These are phyloP conservation scores for Astyanax mexicanus DNA, from an alignment of 2,797 vertebrate genomes.

Conservation along the genomic window DNA sequence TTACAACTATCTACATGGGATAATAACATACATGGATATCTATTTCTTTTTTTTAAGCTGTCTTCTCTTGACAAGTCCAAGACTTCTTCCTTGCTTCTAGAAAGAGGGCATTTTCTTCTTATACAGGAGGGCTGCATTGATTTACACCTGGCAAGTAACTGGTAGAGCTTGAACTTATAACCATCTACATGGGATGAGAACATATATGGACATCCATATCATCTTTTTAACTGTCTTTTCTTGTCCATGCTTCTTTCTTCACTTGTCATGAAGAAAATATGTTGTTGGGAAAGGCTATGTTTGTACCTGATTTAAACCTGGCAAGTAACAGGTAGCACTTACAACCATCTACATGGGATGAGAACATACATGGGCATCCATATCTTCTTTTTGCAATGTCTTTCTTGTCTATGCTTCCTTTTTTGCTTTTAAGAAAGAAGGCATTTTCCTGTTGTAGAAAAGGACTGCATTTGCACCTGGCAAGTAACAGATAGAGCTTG, in stretches of 20 bases:
- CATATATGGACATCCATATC: background rate
- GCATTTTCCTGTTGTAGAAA: no score
- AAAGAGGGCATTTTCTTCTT: conserved; percentile 23
- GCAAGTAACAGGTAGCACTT: background rate
- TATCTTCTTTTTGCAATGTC: no score
- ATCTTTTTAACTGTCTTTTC: no score
- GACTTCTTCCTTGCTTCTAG: conserved; percentile 24
- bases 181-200: conserved; percentile 62
- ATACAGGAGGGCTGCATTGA: conserved; percentile 30
- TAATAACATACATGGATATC: background rate
- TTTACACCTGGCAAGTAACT: conserved; percentile 4
- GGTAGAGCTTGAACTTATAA: background rate
- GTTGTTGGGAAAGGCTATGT: conserved; percentile 21
- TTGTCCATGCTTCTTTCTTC: no score
- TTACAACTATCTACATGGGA: conserved; percentile 60
- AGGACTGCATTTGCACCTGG: no score
- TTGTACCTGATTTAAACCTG: conserved; percentile 37
- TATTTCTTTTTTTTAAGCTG: no score
- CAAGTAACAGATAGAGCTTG: no score
- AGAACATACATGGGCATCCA: no score
- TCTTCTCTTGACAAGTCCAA: no score
- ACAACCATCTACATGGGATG: no score
- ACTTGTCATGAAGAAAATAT: conserved; percentile 30
- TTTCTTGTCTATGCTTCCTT: no score
- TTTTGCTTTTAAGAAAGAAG: no score